Base-by-base conservation (phyloP, 2,888 invertebrate species). In the Lepas anatifera region DNA sequence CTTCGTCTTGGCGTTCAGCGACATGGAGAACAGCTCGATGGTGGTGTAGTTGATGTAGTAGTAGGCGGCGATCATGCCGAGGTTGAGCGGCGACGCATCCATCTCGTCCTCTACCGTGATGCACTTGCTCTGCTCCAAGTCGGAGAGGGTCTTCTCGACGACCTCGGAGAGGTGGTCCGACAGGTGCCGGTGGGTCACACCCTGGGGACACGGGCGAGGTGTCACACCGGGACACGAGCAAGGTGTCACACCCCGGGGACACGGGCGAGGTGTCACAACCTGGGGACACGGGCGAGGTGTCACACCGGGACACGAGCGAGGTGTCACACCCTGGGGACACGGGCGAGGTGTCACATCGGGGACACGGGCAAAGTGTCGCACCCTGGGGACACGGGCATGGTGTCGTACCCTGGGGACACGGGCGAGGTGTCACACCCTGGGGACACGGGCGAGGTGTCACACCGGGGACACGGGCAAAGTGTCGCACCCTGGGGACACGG, bases 31-130 rank as follows among this genome's bases (percentile, higher is more conserved):
- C 76, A 99, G 83, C 80, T 99, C 99, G 71, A 99, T 99, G 0
- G 99, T 99, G 0, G 97, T 96, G 77, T 99, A 99, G 81, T 98
- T 97, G 77, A 99, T 99, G 81, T 99, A 99, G 81, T 99, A 99
- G 81, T 99, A 99, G 0, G 98, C 96, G 0, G 99, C 98, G 79
- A 99, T 99, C 97, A 99, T 99, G 78, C 99, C 99, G 78, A 99
- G 83, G 84, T 99, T 99, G 46, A 99, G 84, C 0, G 99, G 96
- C 72, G 93, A 85, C 0, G 94, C 92, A 79, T 99, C 97, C 89
- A 99, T 94, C 76, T 99, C 98, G 75, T 99, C 98, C 79, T 98
- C 97, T 11, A 99, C 87, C 68, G 93, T 91, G 75, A 99, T 96
- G 80, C 99, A 99, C 78, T 96, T 96, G 0, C 95, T 93, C 79